Percentiles rank a stretch among this genome's conserved stretches.
Conservation (phyloP, 2,797 vertebrate genomes). For the Alca torda region DNA sequence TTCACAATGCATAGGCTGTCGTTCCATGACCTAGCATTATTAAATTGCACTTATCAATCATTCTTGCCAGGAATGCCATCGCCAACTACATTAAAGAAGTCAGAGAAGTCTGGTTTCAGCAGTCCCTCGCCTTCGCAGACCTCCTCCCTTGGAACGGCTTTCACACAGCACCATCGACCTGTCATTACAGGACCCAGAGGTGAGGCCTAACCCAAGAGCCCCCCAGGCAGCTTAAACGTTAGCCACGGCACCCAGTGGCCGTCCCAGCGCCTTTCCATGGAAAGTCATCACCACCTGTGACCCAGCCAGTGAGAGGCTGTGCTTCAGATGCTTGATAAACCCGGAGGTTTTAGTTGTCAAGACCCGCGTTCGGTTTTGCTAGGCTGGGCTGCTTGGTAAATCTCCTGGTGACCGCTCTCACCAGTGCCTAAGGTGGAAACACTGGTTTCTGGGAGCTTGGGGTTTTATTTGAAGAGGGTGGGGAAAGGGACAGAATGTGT, state of each 20-base stretch:
- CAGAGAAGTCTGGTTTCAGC: constrained; percentile 97
- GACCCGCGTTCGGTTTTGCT: background rate
- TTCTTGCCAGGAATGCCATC: constrained; percentile 95
- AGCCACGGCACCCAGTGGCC: background rate
- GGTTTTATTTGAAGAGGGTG: constrained; percentile 20
- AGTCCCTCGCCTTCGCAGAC: constrained; percentile 89
- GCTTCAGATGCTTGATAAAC: background rate
- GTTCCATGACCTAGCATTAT: constrained; percentile 84
- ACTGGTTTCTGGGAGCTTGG: background rate
- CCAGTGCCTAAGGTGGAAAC: background rate
- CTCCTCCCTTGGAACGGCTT: constrained; percentile 92
- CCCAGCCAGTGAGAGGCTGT: background rate
- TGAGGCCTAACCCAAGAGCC: constrained; percentile 81
- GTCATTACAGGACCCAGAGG: constrained; percentile 97
- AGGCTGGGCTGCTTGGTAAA: background rate
- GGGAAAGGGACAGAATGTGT: background rate
- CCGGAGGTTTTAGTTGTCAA: background rate
- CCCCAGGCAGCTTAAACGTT: background rate
- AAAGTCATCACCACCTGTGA: background rate
- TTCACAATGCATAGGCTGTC: constrained; percentile 78
- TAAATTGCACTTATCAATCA: constrained; percentile 88
- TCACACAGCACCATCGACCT: constrained; percentile 96
- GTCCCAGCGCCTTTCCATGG: background rate
- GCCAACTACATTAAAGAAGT: constrained; percentile 94
- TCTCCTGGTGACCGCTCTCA: background rate